Conservation (phyloP, 2,797 vertebrate genomes). For the Cirrhinus mrigala region DNA sequence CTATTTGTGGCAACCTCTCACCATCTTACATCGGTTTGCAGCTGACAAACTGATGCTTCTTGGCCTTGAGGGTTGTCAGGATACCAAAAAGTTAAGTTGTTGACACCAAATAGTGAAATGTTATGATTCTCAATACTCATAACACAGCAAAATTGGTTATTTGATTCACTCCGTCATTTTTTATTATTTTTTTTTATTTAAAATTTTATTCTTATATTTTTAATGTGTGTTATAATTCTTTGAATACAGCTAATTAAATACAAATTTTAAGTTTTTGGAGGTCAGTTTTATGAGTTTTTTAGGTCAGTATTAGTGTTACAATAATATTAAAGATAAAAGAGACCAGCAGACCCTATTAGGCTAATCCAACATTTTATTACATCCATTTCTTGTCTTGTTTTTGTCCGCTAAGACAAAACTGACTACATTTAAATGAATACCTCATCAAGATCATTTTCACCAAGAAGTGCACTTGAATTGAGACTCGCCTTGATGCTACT, state of each 20-base stretch:
- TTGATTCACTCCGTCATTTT: not conserved
- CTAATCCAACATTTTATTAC: not conserved
- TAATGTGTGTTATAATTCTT: not conserved
- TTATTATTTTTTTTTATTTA: too few relatives aligned
- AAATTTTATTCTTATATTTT: not conserved
- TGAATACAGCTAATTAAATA: not conserved
- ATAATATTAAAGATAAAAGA: not conserved
- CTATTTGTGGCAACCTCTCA: slow-evolving; percentile 35
- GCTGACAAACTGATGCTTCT: slow-evolving; percentile 30
- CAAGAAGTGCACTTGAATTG: not conserved
- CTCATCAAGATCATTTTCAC: not conserved
- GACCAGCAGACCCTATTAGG: not conserved
- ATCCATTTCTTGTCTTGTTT: not conserved
- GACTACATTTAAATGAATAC: not conserved
- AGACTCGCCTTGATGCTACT: not conserved
- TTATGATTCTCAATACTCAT: slow-evolving; percentile 9
- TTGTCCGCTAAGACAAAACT: not conserved
- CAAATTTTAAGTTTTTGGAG: not conserved
- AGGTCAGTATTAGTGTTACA: too few relatives aligned
- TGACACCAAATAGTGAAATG: not conserved
- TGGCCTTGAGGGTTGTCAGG: slow-evolving; percentile 20
- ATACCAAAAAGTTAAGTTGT: slow-evolving; percentile 3
- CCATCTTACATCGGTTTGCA: not conserved
- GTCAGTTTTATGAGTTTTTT: not conserved
- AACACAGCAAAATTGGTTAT: not conserved